Evolutionary conservation across 2,797 vertebrate species (phyloP).

Genomic region (Momotus momota): DNA sequence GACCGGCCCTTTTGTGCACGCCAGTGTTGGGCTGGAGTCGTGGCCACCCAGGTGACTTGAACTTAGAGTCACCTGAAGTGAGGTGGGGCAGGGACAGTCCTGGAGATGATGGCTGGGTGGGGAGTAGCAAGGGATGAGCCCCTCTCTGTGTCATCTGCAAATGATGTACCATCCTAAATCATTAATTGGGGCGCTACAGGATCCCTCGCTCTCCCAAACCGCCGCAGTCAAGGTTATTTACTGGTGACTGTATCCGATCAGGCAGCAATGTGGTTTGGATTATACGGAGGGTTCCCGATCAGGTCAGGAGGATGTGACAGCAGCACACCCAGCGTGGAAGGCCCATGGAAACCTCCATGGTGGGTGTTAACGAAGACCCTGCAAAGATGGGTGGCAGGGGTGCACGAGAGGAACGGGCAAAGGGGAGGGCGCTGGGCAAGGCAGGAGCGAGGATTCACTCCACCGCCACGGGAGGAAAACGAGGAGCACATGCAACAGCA

Average conservation of each 20-base stretch:
- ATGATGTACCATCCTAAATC: neutral
- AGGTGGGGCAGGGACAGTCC: neutral
- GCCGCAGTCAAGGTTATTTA: conserved; percentile 37
- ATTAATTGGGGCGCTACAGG: neutral
- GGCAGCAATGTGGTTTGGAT: conserved; percentile 45
- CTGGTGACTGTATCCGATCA: neutral
- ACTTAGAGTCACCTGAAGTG: neutral
- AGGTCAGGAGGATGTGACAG: neutral
- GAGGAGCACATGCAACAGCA: neutral
- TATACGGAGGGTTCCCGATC: neutral
- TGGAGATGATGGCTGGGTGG: neutral
- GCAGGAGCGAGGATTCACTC: neutral
- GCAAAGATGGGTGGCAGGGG: neutral
- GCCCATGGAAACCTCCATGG: accelerated
- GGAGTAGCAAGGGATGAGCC: neutral
- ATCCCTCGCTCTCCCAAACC: neutral
- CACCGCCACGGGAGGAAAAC: neutral
- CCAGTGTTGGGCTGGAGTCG: accelerated
- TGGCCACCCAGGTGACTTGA: neutral
- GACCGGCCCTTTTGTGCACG: neutral
- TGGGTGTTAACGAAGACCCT: accelerated
- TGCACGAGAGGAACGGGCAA: accelerated
- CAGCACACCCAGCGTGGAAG: neutral
- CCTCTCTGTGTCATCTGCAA: neutral
- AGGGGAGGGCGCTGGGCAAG: neutral